Evolutionary conservation across 2,797 vertebrate genomes (phyloP).

Genomic region (Xiphorhynchus erythropygius): DNA sequence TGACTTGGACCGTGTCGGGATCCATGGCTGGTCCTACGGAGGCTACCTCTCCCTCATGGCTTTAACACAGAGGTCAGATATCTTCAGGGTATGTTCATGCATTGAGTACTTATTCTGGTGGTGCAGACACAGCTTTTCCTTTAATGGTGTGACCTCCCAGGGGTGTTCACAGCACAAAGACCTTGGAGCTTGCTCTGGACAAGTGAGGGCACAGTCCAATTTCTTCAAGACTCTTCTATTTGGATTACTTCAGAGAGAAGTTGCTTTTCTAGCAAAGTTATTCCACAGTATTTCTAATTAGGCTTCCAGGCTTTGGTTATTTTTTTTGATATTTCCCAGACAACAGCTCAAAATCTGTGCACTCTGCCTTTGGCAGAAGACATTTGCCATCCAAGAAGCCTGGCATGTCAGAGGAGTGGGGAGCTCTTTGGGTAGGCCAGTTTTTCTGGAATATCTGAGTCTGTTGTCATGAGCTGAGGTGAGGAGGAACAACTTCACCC

Average conservation of each 20-base stretch:
- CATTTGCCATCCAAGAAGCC: not conserved
- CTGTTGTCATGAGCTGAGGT: not conserved
- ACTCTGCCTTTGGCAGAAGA: not conserved
- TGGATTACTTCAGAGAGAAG: not conserved
- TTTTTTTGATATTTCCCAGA: not conserved
- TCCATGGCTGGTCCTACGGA: slow-evolving; percentile 85
- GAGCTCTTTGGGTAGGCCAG: not conserved
- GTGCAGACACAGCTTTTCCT: not conserved
- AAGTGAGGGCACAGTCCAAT: not conserved
- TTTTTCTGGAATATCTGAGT: not conserved
- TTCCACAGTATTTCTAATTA: not conserved
- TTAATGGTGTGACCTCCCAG: not conserved
- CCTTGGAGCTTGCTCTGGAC: not conserved
- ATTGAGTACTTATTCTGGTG: slow-evolving; percentile 10
- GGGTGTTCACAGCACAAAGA: not conserved
- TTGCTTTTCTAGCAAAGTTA: not conserved
- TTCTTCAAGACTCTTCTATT: not conserved
- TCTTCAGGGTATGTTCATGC: slow-evolving; percentile 80
- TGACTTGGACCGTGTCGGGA: slow-evolving; percentile 81
- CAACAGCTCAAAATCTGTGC: not conserved
- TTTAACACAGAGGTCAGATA: slow-evolving; percentile 82
- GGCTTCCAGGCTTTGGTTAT: not conserved
- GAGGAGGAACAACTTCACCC: not conserved
- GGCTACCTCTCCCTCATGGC: slow-evolving; percentile 84
- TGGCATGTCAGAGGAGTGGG: not conserved